Base-by-base conservation (phyloP, 2,888 invertebrate species). In the Tethea ocularis region DNA sequence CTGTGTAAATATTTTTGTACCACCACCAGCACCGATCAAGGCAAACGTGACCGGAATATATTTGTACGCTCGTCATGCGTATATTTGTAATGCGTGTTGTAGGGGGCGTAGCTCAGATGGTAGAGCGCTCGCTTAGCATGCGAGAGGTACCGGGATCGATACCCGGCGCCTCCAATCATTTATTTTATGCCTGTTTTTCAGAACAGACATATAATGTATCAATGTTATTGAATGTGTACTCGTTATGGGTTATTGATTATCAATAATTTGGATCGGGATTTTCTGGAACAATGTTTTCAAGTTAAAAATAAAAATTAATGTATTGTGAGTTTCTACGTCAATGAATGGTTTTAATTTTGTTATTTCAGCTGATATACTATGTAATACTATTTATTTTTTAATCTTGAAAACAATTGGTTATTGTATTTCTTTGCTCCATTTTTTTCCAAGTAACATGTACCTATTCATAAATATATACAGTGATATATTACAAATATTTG, bases 101-200 rank as follows among this genome's bases (percentile, higher is more conserved):
- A 6, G 87, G 87, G 87, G 87, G 86, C 87, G 87, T 87, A 88
- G 88, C 88, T 88, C 88, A 87, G 86, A 87, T 87, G 88, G 86
- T 87, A 87, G 84, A 87, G 87, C 89, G 89, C 88, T 90, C 88
- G 89, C 88, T 88, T 88, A 88, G 89, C 89, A 89, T 89, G 88
- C 77, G 92, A 93, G 92, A 92, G 89, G 92, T 93, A 92, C 91
- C 89, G 93, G 93, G 91, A 93, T 92, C 91, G 91, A 93, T 91
- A 91, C 91, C 91, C 91, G 90, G 89, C 89, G 89, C 90, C 89
- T 91, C 88, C 89, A 80, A 41, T 51, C 2, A 15, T n/a, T 52
- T 24, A 2, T 52, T 52, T 51, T 51, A 11, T 22, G 20, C 10
- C 11, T 1, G 2, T 10, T 22, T 23, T 51, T 8, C 5, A 22